Evolutionary conservation across 1,140 invertebrate species (phyloP), one percentile per base, ranked within the genome.

Genomic region (Drosophila triauraria): DNA sequence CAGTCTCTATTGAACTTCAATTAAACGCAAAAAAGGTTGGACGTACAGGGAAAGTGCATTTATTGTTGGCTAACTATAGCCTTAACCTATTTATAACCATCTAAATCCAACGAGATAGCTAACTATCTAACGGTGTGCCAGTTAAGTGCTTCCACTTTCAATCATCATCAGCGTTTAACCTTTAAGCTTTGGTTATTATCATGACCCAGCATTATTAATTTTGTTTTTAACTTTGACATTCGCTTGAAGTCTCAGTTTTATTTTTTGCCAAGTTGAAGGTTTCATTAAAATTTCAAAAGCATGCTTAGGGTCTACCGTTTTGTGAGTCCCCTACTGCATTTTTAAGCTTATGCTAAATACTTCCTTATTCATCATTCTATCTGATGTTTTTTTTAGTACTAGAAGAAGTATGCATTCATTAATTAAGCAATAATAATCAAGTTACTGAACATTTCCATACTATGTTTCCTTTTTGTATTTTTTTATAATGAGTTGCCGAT

Each of bases 231-330:
- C 58, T 53, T 74, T 77, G 60, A 76, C 77, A 80, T 80, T 74
- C 59, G 70, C 35, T 76, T 77, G 44, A 25, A 20, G 20, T 17
- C n/a, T 56, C 12, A 13, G 35, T 35, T 72, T 80, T 59, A 75
- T 38, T 71, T 82, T 67, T 75, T 50, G 57, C 58, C 43, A 62
- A 47, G 46, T 71, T 78, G 47, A 86, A 85, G 82, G 74, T 69
- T 80, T 77, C 25, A 46, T 47, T 63, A 12, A 69, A 25, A 23
- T 27, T 58, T 70, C 7, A 40, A 47, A 58, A 57, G 23, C 12
- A 35, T 17, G 27, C 13, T 23, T 58, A 3, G 8, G 30, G 27
- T 72, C 44, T 9, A 59, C 42, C 20, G 12, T 17, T 50, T 70
- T 43, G 44, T 43, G 20, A 58, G 42, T 59, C n/a, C 53, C 51